These are phyloP conservation scores for Ranitomeya variabilis DNA, from an alignment of 2,113 vertebrate species.

Conservation along the genomic window DNA sequence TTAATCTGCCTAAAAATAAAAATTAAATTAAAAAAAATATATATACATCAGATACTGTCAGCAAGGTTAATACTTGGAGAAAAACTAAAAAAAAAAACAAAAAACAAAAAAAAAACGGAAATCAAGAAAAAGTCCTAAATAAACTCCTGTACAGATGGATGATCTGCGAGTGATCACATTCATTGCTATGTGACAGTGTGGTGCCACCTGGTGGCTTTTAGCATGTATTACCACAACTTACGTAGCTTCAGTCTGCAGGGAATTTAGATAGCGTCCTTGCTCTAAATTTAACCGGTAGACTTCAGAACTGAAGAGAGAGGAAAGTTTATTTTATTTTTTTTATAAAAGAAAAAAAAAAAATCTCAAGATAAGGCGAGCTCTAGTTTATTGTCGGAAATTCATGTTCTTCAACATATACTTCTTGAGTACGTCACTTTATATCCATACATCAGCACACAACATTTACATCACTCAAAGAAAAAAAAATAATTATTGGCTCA, in stretches of 20 bases:
- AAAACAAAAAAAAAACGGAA: too few species aligned
- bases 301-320: conserved; percentile 79
- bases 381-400: too few species aligned
- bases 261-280: conserved; percentile 92
- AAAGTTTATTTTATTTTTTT: too few species aligned
- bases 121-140: too few species aligned
- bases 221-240: conserved; percentile 71
- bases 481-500: too few species aligned
- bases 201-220: conserved; percentile 70
- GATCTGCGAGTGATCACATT: background rate
- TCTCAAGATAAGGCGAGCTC: too few species aligned
- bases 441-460: too few species aligned
- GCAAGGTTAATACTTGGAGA: background rate
- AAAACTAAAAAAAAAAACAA: too few species aligned
- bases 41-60: conserved; percentile 52
- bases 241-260: conserved; percentile 89
- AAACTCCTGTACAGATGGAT: too few species aligned
- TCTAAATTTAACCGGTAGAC: conserved; percentile 93
- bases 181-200: conserved; percentile 38
- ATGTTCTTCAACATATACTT: too few species aligned
- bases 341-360: background rate
- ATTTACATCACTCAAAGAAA: too few species aligned
- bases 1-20: conserved; percentile 83
- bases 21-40: conserved; percentile 40
- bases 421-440: too few species aligned